phyloP scores from a whole-genome alignment of 1,140 invertebrate species.

The Drosophila sechellia region DNA sequence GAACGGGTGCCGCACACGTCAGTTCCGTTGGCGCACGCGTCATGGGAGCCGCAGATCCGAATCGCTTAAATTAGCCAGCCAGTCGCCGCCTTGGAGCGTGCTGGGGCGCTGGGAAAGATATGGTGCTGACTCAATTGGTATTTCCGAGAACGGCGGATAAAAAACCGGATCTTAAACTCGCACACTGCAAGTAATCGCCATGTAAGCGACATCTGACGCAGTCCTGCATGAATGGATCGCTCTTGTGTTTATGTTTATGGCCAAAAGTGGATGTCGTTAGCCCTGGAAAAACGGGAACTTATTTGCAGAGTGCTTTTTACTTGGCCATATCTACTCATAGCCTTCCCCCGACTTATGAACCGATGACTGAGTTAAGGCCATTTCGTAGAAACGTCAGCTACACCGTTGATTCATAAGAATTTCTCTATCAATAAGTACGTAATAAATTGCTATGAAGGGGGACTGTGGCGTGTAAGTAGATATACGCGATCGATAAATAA shows the following conservation, averaged over 20 bases:
- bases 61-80: constrained; percentile 4
- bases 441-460: not conserved
- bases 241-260: constrained; percentile 3
- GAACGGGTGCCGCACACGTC: constrained; percentile 35
- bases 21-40: constrained; percentile 60
- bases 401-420: constrained; percentile 12
- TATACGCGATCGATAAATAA: constrained; percentile 2
- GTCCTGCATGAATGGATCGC: constrained; percentile 39
- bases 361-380: constrained; percentile 15
- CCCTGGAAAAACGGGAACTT: constrained; percentile 25
- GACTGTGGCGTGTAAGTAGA: not conserved
- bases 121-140: constrained; percentile 54
- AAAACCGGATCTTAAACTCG: constrained; percentile 43
- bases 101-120: constrained; percentile 54
- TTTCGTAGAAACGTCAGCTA: constrained; percentile 8
- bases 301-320: not conserved
- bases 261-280: constrained; percentile 1
- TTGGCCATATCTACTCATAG: not conserved
- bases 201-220: constrained; percentile 21
- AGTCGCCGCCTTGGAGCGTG: constrained; percentile 12
- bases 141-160: constrained; percentile 36
- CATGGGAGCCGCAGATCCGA: constrained; percentile 39
- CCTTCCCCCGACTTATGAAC: not conserved
- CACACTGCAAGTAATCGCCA: constrained; percentile 20
- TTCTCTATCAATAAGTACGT: constrained; percentile 2